These are phyloP conservation scores for Ciconia nigra DNA, from an alignment of 2,797 vertebrate genomes.

Conservation along the genomic window DNA sequence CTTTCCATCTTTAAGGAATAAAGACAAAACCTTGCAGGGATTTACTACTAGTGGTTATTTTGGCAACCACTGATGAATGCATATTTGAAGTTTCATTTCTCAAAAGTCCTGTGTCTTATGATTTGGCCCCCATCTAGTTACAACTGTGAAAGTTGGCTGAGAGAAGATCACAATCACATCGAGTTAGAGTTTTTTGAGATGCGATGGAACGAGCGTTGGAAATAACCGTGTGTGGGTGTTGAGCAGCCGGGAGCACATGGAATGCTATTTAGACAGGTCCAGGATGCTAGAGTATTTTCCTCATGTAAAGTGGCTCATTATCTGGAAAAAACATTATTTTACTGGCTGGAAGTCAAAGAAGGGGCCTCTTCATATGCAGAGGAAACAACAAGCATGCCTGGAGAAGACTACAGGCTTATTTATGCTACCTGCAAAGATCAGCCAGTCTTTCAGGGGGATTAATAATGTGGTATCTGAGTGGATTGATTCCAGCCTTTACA, in stretches of 20 bases:
- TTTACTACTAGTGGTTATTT: slow-evolving; percentile 33
- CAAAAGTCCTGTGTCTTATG: slow-evolving; percentile 34
- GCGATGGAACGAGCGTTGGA: slow-evolving; percentile 22
- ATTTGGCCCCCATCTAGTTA: not conserved
- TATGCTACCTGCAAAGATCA: slow-evolving; percentile 26
- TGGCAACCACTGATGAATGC: slow-evolving; percentile 15
- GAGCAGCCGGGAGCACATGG: slow-evolving; percentile 29
- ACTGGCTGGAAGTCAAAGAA: slow-evolving; percentile 59
- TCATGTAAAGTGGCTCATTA: slow-evolving; percentile 48
- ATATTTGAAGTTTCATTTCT: slow-evolving; percentile 35
- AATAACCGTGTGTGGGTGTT: slow-evolving; percentile 21
- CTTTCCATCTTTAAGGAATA: not conserved
- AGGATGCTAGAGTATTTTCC: slow-evolving; percentile 17
- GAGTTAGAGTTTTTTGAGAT: not conserved
- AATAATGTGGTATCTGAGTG: not conserved
- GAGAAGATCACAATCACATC: not conserved
- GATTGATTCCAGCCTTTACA: not conserved
- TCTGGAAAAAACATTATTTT: slow-evolving; percentile 54
- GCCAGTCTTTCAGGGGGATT: not conserved
- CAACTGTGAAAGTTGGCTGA: slow-evolving; percentile 43
- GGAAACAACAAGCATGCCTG: slow-evolving; percentile 22
- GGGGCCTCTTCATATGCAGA: slow-evolving; percentile 19
- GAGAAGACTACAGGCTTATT: not conserved
- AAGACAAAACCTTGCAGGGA: slow-evolving; percentile 3
- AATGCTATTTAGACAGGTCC: slow-evolving; percentile 50